Base-by-base conservation (phyloP, 2,113 vertebrate species). In the Porphyrio hochstetteri region DNA sequence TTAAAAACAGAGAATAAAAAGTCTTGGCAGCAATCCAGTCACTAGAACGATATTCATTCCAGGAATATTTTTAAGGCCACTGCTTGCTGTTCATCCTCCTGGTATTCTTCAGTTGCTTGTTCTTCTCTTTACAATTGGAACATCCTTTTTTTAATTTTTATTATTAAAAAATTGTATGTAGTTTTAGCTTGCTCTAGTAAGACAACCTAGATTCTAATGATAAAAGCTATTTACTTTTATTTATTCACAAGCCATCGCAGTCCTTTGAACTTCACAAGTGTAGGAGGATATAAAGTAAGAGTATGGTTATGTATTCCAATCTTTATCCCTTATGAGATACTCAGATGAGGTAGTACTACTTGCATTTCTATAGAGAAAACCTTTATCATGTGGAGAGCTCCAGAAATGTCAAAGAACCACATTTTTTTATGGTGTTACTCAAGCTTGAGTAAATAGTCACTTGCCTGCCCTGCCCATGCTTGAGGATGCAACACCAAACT, bases 11-110 rank as follows among this genome's bases (percentile, higher is more conserved):
- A 88, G 93, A 97, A 95, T 96, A 96, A 93, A 96, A 97, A 78
- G 44, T 86, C 70, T 94, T 98, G 97, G 97, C 97, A 97, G 93
- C 64, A 89, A 36, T 97, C 97, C 97, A 98, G 97, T 88, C 69
- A 93, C 89, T 97, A 96, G 96, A 97, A 96, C 91, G 95, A 92
- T 97, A 95, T 88, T 95, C 78, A 94, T 95, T 98, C 97, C 95
- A 96, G 86, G 95, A 95, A 91, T 93, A 95, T 96, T 95, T 95
- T 92, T 88, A 95, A 90, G 94, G 86, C 76, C 74, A 93, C 75
- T 93, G 38, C 71, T 95, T 93, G 90, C 48, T 91, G 77, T 93
- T 95, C 84, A 71, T 94, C 87, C 57, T 96, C 80, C 53, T 91
- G 71, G 42, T 96, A 89, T 84, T 93, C 89, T 87, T 93, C 71